These are phyloP conservation scores for Melanophora roralis DNA, from an alignment of 2,888 invertebrate genomes.

Conservation along the genomic window DNA sequence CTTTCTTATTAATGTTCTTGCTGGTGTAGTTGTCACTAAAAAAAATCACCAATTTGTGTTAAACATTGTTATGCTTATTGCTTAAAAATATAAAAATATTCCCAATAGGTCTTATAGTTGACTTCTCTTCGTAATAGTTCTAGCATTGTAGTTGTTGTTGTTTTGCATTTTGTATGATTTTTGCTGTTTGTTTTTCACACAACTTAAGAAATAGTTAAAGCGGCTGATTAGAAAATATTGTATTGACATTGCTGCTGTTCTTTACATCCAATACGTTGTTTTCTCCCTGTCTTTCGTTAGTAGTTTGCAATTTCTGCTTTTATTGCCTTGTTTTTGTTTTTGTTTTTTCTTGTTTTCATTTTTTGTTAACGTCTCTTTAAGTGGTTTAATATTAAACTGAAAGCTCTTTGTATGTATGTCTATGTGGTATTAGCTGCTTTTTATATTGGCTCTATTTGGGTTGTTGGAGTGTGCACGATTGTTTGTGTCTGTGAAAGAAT, in stretches of 20 bases:
- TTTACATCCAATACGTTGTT: not conserved
- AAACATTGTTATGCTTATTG: constrained; percentile 54
- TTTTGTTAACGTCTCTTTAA: not conserved
- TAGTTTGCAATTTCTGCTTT: constrained; percentile 2
- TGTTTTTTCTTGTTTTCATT: not conserved
- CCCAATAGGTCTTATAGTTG: constrained; percentile 18
- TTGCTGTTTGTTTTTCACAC: constrained; percentile 18
- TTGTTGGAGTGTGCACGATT: not conserved
- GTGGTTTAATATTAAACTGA: constrained; percentile 43
- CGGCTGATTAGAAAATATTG: constrained; percentile 56
- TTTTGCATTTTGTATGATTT: constrained; percentile 3
- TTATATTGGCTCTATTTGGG: constrained; percentile 32
- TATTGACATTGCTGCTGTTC: not conserved
- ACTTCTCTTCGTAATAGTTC: not conserved
- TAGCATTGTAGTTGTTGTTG: not conserved
- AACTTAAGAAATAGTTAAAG: constrained; percentile 28
- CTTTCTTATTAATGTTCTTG: not conserved
- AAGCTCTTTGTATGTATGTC: constrained; percentile 31
- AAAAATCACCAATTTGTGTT: constrained; percentile 54
- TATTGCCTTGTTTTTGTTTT: not conserved
- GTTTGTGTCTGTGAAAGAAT: not conserved
- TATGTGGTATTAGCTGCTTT: constrained; percentile 34
- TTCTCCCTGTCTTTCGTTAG: not conserved
- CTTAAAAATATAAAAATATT: constrained; percentile 41
- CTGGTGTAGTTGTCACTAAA: not conserved